Base-by-base conservation (phyloP, 2,113 vertebrate species). In the Eulemur rufifrons region DNA sequence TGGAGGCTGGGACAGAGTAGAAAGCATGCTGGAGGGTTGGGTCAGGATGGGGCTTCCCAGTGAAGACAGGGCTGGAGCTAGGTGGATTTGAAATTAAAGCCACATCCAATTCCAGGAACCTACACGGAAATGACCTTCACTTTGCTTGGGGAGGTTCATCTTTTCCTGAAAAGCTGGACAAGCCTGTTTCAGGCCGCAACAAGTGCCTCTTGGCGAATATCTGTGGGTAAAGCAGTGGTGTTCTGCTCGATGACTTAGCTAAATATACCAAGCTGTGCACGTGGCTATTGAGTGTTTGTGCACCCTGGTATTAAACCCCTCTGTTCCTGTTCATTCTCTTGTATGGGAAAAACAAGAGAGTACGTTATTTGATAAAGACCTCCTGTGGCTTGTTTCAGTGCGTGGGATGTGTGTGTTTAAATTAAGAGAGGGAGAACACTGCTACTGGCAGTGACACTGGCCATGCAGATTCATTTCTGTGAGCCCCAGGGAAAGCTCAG, bases 131-230 rank as follows among this genome's bases (percentile, higher is more conserved):
- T 39, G 80, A 56, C 69, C 63, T 84, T 74, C 56, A 9, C 37
- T 82, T 42, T n/a, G 32, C 64, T 54, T 61, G 39, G 20, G 37
- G 1, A 83, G 50, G 32, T 50, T 56, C 23, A 5, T 17, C 71
- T 83, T 93, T 95, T 91, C 88, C 74, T 66, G 69, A 89, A 88
- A 97, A 98, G 86, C 98, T 97, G 94, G 97, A 96, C 97, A 93
- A 97, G 89, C 97, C 96, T 94, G 97, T 97, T 94, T 95, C 39
- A 66, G 56, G 96, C 96, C 15, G 8, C 59, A 32, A 66, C 39
- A 56, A 78, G 89, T 90, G 6, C 64, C 64, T 91, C 93, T 97
- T 82, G 91, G 95, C 90, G 95, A 94, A 29, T 64, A 9, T 77
- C 94, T 77, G 15, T 4, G 34, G 73, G 90, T 32, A 50, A 17